Evolutionary conservation across 2,888 invertebrate species (phyloP), one percentile per base, ranked within the genome.

Genomic region (Hipparchia sbordonii): DNA sequence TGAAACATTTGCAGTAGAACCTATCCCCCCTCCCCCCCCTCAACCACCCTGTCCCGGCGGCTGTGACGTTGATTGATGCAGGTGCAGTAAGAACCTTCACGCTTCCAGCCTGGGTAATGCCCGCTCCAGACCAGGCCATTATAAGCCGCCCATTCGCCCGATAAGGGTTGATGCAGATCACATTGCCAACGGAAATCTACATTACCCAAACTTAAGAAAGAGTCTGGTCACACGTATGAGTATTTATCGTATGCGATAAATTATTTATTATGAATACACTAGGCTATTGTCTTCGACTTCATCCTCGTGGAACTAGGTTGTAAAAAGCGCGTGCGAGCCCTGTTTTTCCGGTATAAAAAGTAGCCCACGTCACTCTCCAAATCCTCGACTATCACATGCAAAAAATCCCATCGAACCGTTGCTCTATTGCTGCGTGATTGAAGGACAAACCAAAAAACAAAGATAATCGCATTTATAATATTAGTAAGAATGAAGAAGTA

Each of bases 21-120:
- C 77, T 76, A 79, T 74, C 82, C 83, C 85, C 81, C 23, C 23
- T 23, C 23, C 23, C 23, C 23, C 23, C 76, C 86, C 39, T 39
- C 39, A 86, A 83, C 77, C 72, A 82, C 82, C 82, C 82, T 82
- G 84, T 85, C 86, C 84, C 84, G 81, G 77, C 78, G 77, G 78
- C 78, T 74, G 77, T 79, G 91, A 91, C 91, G 83, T 89, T 92
- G 92, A 92, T 90, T 88, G 91, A 92, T 92, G 89, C 91, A 87
- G 87, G 87, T 87, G 87, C 85, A 82, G 84, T 83, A 89, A 89
- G 88, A 90, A 87, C 84, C 85, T 85, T 82, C 82, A 81, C 81
- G 77, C 77, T 75, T 73, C 72, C 73, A 75, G 72, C 72, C 73
- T 71, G 76, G 76, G 72, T 75, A 76, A 76, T 76, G 72, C 68